Base-by-base conservation (phyloP, 2,888 invertebrate species). In the Eulithis prunata region DNA sequence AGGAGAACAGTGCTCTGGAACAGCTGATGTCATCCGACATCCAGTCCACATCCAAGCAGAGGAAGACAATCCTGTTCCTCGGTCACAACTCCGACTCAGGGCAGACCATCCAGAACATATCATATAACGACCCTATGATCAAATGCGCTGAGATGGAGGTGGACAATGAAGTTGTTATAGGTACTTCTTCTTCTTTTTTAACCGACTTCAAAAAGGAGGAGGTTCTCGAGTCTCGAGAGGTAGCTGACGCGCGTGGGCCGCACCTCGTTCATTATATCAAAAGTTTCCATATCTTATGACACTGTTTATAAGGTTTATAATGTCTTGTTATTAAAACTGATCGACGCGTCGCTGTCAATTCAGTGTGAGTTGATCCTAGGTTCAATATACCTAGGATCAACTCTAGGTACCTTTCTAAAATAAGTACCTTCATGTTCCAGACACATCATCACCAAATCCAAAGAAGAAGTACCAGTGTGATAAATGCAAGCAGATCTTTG, bases 21-120 rank as follows among this genome's bases (percentile, higher is more conserved):
- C 92, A 92, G 72, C 74, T 93, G 7, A 89, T 92, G 90, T 89
- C 91, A 0, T 72, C 86, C 0, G 86, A 87, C 13, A 86, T 88
- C 21, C 88, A 90, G 71, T 83, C 87, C 0, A 68, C 80, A 45
- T 83, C 88, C 0, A 87, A 89, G 65, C 90, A 90, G 65, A 79
- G 85, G 63, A 90, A 88, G 75, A 90, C 91, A 1, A 91, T 93
- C 61, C 55, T 91, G 67, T 91, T 87, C 61, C 71, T 89, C 4
- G 92, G 90, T 0, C 81, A 86, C 46, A 84, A 89, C 52, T 84
- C 87, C 0, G 78, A 84, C n/a, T 80, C 76, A 0, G 91, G 90
- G 0, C 87, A 88, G 72, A 91, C 91, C 0, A 84, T 91, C n/a
- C 91, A 92, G 76, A 90, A 89, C 69, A 91, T 92, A 66, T 79